Evolutionary conservation across 2,797 vertebrate genomes (phyloP).

Genomic region (Carcharodon carcharias): DNA sequence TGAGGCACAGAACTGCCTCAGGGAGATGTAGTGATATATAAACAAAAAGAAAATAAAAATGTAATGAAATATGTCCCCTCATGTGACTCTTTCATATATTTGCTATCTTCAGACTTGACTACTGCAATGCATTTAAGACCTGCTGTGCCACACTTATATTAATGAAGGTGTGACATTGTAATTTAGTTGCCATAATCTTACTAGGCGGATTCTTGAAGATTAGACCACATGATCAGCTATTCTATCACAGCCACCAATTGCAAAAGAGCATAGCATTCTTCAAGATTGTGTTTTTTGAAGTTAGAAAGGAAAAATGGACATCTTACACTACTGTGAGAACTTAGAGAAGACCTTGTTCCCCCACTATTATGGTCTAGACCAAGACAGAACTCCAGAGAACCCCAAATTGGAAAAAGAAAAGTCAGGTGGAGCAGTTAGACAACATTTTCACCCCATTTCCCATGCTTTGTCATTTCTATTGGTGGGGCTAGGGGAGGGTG

Average conservation of each 20-base stretch:
- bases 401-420: not conserved
- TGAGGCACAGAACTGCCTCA: no score
- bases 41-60: no score
- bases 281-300: not conserved
- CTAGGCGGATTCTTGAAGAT: not conserved
- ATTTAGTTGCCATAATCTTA: not conserved
- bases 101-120: not conserved
- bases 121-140: not conserved
- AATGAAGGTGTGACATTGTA: not conserved
- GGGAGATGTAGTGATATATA: no score
- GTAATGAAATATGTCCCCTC: no score
- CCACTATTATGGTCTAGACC: not conserved
- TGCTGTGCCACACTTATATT: not conserved
- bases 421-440: not conserved
- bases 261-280: not conserved
- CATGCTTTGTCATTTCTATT: not conserved
- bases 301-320: not conserved
- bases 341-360: not conserved
- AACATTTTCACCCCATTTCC: not conserved
- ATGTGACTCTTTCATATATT: not conserved
- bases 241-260: not conserved
- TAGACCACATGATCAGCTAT: not conserved
- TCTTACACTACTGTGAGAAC: not conserved
- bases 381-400: not conserved
- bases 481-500: not conserved